phyloP scores from a whole-genome alignment of 2,797 vertebrate species.

The Galaxias olidus region DNA sequence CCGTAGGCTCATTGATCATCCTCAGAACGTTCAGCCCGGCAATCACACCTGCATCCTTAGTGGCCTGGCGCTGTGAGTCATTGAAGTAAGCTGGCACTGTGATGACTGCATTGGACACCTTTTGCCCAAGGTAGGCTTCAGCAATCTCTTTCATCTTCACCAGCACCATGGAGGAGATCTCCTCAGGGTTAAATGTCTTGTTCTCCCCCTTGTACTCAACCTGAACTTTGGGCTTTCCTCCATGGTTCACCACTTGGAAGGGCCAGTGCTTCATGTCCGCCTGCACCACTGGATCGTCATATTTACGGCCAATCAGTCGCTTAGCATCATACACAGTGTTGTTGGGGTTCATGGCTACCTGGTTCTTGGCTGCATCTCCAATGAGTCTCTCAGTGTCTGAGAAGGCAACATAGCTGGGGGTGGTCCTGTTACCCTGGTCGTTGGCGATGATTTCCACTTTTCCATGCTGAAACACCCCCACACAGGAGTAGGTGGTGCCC shows the following conservation, averaged over 20 bases:
- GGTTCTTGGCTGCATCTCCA: slow-evolving; percentile 29
- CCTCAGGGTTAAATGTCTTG: slow-evolving; percentile 25
- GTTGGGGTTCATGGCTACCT: slow-evolving; percentile 27
- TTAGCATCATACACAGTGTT: slow-evolving; percentile 3
- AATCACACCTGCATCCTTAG: slow-evolving; percentile 2
- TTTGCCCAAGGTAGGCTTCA: slow-evolving; percentile 23
- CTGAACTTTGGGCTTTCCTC: slow-evolving; percentile 24
- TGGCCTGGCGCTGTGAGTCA: slow-evolving; percentile 7
- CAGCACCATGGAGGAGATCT: slow-evolving; percentile 25
- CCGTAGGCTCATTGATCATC: slow-evolving; percentile 30
- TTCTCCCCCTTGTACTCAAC: slow-evolving; percentile 27
- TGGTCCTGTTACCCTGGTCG: slow-evolving; percentile 27
- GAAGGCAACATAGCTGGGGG: slow-evolving; percentile 28
- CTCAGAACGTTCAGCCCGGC: slow-evolving; percentile 12
- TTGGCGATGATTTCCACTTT: slow-evolving; percentile 23
- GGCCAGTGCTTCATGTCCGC: slow-evolving; percentile 29
- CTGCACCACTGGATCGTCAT: slow-evolving; percentile 5
- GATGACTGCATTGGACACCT: slow-evolving; percentile 20
- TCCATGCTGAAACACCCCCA: slow-evolving; percentile 25
- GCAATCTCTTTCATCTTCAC: slow-evolving; percentile 25
- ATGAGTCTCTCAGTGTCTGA: slow-evolving; percentile 25
- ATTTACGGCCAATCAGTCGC: no score
- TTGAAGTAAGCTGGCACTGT: slow-evolving; percentile 15
- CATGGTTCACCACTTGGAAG: slow-evolving; percentile 22
- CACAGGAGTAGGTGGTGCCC: slow-evolving; percentile 29